These are phyloP conservation scores for Dione vanillae DNA, from an alignment of 2,888 invertebrate species.

Conservation along the genomic window DNA sequence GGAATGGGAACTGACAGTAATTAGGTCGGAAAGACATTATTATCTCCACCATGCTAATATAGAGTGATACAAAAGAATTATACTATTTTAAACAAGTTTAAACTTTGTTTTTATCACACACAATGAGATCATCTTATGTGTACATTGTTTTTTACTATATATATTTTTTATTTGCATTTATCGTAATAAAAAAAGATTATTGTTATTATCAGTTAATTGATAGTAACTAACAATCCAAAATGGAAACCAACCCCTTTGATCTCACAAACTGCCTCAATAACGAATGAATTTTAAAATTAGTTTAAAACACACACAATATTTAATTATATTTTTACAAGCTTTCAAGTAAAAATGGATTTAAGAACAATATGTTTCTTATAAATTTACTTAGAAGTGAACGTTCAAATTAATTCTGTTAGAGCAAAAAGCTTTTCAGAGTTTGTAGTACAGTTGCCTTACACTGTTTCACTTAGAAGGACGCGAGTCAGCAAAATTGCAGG, in stretches of 20 bases:
- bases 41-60: not conserved
- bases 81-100: too few species aligned
- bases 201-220: too few species aligned
- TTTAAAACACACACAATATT: not conserved
- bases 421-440: not conserved
- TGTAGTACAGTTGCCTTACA: not conserved
- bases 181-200: too few species aligned
- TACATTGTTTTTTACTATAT: too few species aligned
- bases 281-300: too few species aligned
- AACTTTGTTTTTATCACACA: too few species aligned
- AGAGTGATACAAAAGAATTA: not conserved
- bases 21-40: not conserved
- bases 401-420: not conserved
- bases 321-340: not conserved
- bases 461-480: not conserved
- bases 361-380: not conserved
- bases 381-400: not conserved
- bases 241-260: too few species aligned
- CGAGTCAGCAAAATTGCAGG: not conserved
- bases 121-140: too few species aligned
- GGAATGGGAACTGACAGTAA: not conserved
- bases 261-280: too few species aligned
- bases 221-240: too few species aligned
- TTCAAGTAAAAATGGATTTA: not conserved
- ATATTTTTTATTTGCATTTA: too few species aligned